Base-by-base conservation (phyloP, 1,140 invertebrate genomes). In the Platyura marginata region DNA sequence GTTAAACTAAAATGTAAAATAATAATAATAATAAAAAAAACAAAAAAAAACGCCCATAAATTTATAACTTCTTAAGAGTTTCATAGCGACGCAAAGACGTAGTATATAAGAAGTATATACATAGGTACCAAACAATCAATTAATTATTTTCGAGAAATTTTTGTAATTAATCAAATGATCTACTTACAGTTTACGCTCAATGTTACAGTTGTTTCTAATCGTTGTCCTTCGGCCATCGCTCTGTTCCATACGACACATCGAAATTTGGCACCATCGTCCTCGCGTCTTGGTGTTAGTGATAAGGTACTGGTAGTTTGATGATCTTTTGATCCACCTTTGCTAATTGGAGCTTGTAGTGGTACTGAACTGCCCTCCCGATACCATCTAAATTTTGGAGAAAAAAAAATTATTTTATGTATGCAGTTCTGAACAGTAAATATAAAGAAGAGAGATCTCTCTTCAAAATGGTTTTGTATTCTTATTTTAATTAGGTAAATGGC, bases 171-270 rank as follows among this genome's bases (percentile, higher is more conserved):
- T 8, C 13, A 29, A 13, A 29, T 44, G 19, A 37, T 45, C 34
- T 63, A 81, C 82, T 85, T 67, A 88, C 83, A 94, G 57, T 91
- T 86, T 36, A 94, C 89, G 54, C 78, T 82, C 22, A 94, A 66
- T 0, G 75, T 76, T 20, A 89, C 74, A 11, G 70, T 75, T 0
- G 81, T 72, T 45, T 87, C 81, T 32, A 90, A 58, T 46, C 84
- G 83, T 19, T 79, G 70, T 5, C 79, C 78, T 21, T 81, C 74
- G 1, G 72, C 70, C 70, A 92, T 79, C 22, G 89, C 90, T 16
- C 87, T 67, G 63, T 92, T 94, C 65, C 79, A 80, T 1, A 92
- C 86, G 23, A 80, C 77, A 58, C 89, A 93, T 25, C 77, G 71
- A 61, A 81, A 89, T 11, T 73, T 67, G 13, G 81, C 78, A 1